These are phyloP conservation scores for Salvelinus namaycush DNA, from an alignment of 2,113 vertebrate species.

Conservation along the genomic window DNA sequence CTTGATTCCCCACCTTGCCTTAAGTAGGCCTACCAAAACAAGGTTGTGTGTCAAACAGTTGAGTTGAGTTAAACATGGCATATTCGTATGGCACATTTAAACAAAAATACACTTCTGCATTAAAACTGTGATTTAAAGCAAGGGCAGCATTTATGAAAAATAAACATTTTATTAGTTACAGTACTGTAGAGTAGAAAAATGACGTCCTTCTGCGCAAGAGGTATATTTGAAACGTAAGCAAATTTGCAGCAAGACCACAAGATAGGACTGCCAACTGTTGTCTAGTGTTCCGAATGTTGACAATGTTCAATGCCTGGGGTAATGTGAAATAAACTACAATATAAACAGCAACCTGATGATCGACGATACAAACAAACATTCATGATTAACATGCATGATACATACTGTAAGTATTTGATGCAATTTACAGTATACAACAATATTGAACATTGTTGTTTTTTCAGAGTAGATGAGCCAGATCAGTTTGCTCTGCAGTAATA, in stretches of 20 bases:
- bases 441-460: background rate
- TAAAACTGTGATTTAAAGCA: conserved; percentile 66
- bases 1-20: too few relatives aligned
- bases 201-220: conserved; percentile 64
- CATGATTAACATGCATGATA: background rate
- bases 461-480: background rate
- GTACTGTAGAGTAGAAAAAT: conserved; percentile 59
- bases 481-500: background rate
- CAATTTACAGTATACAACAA: conserved; percentile 3
- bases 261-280: conserved; percentile 7
- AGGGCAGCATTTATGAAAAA: conserved; percentile 72
- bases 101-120: conserved; percentile 39
- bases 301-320: background rate
- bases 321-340: background rate
- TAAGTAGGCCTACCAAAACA: background rate
- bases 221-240: conserved; percentile 61
- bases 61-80: conserved; percentile 19
- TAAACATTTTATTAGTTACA: conserved; percentile 58
- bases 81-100: conserved; percentile 26
- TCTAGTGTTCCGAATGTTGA: background rate
- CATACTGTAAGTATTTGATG: conserved; percentile 9
- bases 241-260: conserved; percentile 2
- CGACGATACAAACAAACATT: background rate
- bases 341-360: too few relatives aligned
- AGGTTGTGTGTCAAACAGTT: conserved; percentile 8